Evolutionary conservation across 2,888 invertebrate genomes (phyloP), one percentile per base, ranked within the genome.

Genomic region (Harpalus rubripes): DNA sequence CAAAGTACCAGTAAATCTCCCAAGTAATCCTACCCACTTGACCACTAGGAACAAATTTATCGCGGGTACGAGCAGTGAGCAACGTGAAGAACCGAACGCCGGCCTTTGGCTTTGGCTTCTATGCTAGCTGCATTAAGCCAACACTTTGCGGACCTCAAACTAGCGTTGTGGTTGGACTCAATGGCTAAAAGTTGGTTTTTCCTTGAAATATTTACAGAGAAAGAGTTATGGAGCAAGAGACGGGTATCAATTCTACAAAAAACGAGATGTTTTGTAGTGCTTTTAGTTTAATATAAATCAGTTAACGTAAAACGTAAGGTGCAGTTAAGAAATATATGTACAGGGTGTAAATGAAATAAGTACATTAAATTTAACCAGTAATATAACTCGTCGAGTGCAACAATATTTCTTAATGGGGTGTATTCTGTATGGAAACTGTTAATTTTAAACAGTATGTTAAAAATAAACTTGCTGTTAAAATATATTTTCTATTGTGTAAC

Each of bases 21-120:
- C 79, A 59, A 32, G 79, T 79, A 79, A 79, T 79, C 61, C 79
- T 79, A 61, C 39, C 56, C 79, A 61, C 61, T 79, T 79, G 79
- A 79, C 79, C 79, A 39, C 79, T 59, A 15, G 15, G 32, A 59
- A 79, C 59, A 79, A 59, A 79, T 79, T 79, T 79, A 79, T 79
- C 10, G 59, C 44, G 15, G 61, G 59, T 26, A 56, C 56, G 12
- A 12, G 18, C n/a, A n/a, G 68, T 15, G 44, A 52, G 44, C 44
- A 52, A 52, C 10, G 41, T 78, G 78, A 56, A 78, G 78, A 52
- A 58, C 58, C 18, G 18, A 76, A 52, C 44, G 44, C 44, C 10
- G 44, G 12, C 44, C 10, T 52, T 12, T 52, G 22, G 3, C 22
- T 22, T 3, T 22, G 3, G 22, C 22, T 22, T n/a, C n/a, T n/a